Base-by-base conservation (phyloP, 2,888 invertebrate species). In the Oasisia sp. region DNA sequence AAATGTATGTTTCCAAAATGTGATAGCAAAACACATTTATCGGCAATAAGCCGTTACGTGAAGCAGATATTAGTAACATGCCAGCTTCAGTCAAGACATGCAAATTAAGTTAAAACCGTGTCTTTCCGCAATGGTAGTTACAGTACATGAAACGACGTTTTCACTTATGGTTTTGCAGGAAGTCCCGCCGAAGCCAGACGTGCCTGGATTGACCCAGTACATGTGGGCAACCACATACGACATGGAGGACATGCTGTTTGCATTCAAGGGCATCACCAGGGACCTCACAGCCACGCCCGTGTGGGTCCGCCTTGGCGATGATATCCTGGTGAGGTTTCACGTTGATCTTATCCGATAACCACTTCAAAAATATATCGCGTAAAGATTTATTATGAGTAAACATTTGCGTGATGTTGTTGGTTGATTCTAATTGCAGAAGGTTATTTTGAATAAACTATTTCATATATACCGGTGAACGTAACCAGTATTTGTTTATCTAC, bases 171-270 rank as follows among this genome's bases (percentile, higher is more conserved):
- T 50, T 92, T 92, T 93, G 11, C 93, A 95, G 94, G 94, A 95
- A 92, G 94, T 96, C 32, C 96, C 96, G 7, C 93, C 94, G 0
- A 95, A 95, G 93, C 98, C 98, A 0, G 95, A 97, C 91, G 95
- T 97, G 92, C 97, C 97, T 32, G 96, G 97, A 90, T 95, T 98
- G 91, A 97, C 97, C 0, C 97, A 98, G 50, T 96, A 96, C 32
- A 97, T 97, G 96, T 98, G 98, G 98, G 96, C 97, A 12, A 96
- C 97, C 0, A 97, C 97, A 0, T 97, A 97, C 95, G 98, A 97
- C 95, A 96, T 98, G 89, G 96, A 97, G 44, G 96, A 97, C 45
- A 97, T 96, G 32, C 97, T 98, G 93, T 94, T 96, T 0, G 94
- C 93, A 7, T 96, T 96, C 94, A 94, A 94, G 91, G 95, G 95